phyloP scores from a whole-genome alignment of 2,113 vertebrate species.

The Heterochromis multidens region DNA sequence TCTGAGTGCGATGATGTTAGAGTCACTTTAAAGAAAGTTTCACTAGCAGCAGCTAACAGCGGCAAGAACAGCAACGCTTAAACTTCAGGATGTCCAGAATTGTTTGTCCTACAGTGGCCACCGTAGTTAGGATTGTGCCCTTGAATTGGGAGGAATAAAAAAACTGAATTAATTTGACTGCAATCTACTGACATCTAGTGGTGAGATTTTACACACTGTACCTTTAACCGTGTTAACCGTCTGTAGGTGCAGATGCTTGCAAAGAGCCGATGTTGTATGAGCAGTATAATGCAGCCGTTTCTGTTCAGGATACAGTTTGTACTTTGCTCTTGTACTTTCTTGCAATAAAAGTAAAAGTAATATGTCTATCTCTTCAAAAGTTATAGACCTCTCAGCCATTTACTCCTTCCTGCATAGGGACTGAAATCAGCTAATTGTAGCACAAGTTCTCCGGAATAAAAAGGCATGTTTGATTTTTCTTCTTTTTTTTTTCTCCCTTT shows the following conservation, averaged over 20 bases:
- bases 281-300: background rate
- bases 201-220: background rate
- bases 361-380: background rate
- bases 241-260: too few species aligned
- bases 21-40: background rate
- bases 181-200: background rate
- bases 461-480: too few species aligned
- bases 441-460: too few species aligned
- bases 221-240: too few species aligned
- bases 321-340: background rate
- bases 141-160: too few species aligned
- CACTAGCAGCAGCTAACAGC: background rate
- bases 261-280: background rate
- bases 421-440: too few species aligned
- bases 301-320: background rate
- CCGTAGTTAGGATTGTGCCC: too few species aligned
- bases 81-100: too few species aligned
- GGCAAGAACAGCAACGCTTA: background rate
- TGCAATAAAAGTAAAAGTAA: background rate
- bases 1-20: background rate
- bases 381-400: accelerated
- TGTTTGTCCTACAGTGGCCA: too few species aligned
- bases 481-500: too few species aligned
- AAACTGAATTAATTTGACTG: too few species aligned
- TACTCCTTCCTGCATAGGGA: too few species aligned